Conservation (phyloP, 2,113 vertebrate genomes). For the Clupea harengus region DNA sequence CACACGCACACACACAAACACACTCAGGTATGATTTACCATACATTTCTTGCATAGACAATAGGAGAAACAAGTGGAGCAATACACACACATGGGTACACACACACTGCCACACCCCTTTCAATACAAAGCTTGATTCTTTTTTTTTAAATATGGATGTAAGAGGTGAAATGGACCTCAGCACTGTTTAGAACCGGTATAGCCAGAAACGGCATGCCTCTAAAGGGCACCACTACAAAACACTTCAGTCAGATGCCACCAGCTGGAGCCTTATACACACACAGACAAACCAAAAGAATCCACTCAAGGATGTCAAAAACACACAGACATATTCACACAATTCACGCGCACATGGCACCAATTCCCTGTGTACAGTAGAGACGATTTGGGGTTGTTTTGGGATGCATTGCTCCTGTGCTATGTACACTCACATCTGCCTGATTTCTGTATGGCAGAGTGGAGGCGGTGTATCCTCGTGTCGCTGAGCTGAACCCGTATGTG, state of each 20-base stretch:
- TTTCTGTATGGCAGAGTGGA: slow-evolving; percentile 76
- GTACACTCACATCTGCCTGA: background rate
- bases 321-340: background rate
- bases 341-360: too few relatives aligned
- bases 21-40: too few relatives aligned
- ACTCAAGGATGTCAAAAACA: background rate
- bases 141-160: background rate
- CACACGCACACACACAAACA: too few relatives aligned
- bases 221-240: background rate
- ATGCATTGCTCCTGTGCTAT: too few relatives aligned
- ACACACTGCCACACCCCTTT: too few relatives aligned
- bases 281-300: too few relatives aligned
- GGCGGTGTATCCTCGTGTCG: slow-evolving; percentile 80
- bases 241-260: background rate
- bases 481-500: slow-evolving; percentile 94
- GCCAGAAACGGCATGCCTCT: background rate
- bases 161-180: background rate
- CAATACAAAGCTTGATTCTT: background rate
- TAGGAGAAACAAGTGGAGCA: too few relatives aligned
- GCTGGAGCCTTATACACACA: background rate
- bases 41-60: too few relatives aligned
- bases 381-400: too few relatives aligned
- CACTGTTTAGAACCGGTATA: background rate
- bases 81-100: too few relatives aligned
- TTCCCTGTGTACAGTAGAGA: too few relatives aligned